Evolutionary conservation across 2,797 vertebrate species (phyloP), one percentile per base, ranked within the genome.

Genomic region (Microhierax caerulescens): DNA sequence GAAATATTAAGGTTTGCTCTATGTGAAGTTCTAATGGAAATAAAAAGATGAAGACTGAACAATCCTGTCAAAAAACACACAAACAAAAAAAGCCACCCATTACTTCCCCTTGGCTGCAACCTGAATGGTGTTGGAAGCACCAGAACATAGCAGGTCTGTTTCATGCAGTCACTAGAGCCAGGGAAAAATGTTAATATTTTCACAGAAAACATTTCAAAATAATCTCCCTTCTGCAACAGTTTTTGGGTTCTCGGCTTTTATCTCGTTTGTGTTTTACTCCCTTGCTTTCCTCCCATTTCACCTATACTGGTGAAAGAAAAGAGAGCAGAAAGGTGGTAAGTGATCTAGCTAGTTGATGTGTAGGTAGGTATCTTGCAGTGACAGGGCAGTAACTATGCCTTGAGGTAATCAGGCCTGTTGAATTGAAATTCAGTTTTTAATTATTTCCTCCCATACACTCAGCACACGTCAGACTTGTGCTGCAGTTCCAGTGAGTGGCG

Each of bases 111-210:
- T 84, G 94, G 73, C 89, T 88, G 41, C 68, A 76, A 57, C 25
- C 34, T 85, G 72, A 76, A 81, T 41, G 65, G 41, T 74, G 36
- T 77, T 80, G 75, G 92, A 91, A 91, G 57, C 53, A 92, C 36
- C 36, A 79, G 82, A 95, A 95, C 65, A 78, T 45, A 88, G 79
- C 50, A 85, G 9, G 56, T 93, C 85, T 96, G 75, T 94, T 93
- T 85, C 3, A 0, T 22, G 45, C 32, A 36, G n/a, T 93, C 76
- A 68, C 37, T 81, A 37, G 24, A 91, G 75, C 41, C 78, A 94
- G 60, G 59, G 50, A 34, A 83, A 94, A 85, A 64, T 73, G 54
- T 80, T 88, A 92, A 64, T 94, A 85, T 93, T 96, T 96, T 94
- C 77, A 91, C 13, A 86, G 86, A 78, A 89, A 93, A 94, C 67